These are phyloP conservation scores for Gymnogyps californianus DNA, from an alignment of 2,113 vertebrate species.

Conservation along the genomic window DNA sequence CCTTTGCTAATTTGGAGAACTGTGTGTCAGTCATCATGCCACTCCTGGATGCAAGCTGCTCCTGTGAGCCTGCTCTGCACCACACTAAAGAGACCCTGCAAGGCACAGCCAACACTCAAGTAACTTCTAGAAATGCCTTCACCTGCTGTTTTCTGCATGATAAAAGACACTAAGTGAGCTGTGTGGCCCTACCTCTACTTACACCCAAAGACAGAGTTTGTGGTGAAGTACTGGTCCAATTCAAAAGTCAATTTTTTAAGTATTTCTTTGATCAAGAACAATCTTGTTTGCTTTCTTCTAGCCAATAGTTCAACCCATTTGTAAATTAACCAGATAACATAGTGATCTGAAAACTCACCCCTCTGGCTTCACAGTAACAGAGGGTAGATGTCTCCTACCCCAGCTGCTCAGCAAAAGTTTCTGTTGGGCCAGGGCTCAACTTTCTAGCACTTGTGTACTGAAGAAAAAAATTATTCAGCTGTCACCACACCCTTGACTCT, in stretches of 20 bases:
- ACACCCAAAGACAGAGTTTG: background rate
- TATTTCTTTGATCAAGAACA: background rate
- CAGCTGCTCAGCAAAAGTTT: background rate
- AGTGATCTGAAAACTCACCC: background rate
- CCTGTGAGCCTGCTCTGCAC: background rate
- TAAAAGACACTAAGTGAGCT: background rate
- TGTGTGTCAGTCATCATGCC: background rate
- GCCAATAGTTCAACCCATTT: background rate
- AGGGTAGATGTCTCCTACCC: background rate
- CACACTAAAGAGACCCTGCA: background rate
- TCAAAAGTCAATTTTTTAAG: background rate
- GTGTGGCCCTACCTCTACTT: background rate
- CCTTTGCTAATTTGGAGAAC: background rate
- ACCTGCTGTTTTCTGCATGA: background rate
- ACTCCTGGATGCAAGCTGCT: background rate
- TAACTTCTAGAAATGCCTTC: background rate
- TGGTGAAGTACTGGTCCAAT: background rate
- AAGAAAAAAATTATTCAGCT: background rate
- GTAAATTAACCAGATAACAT: background rate
- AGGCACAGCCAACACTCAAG: background rate
- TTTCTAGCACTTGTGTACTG: accelerated
- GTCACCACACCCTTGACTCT: background rate
- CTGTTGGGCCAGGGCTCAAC: background rate
- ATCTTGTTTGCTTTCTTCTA: background rate
- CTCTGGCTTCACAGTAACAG: background rate